These are phyloP conservation scores for Lampris incognitus DNA, from an alignment of 2,113 vertebrate genomes.

Conservation along the genomic window DNA sequence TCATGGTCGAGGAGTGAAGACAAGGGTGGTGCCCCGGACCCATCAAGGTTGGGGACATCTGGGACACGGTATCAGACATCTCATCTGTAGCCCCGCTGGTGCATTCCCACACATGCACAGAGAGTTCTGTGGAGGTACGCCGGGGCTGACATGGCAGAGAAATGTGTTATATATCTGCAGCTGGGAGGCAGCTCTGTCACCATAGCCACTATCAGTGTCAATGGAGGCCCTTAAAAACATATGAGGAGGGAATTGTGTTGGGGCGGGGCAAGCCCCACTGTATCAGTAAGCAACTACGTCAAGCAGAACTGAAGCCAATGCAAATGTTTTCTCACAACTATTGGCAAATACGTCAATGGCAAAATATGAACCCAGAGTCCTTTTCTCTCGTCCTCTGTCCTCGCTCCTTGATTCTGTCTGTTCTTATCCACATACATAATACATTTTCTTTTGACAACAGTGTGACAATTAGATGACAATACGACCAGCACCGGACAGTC, in stretches of 20 bases:
- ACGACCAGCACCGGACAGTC: too few relatives aligned
- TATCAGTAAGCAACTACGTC: neutral
- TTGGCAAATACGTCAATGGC: conserved; percentile 30
- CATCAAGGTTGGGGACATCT: conserved; percentile 51
- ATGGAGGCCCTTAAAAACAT: conserved; percentile 60
- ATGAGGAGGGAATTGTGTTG: conserved; percentile 27
- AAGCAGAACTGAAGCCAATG: conserved; percentile 32
- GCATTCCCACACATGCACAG: conserved; percentile 22
- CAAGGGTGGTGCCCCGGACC: conserved; percentile 14
- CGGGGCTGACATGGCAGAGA: conserved; percentile 45
- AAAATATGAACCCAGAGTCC: neutral
- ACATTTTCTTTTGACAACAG: too few relatives aligned
- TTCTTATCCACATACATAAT: conserved; percentile 12
- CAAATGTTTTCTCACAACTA: conserved; percentile 26
- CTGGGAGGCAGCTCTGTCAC: conserved; percentile 36
- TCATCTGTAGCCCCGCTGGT: conserved; percentile 68
- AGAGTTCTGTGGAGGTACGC: conserved; percentile 30
- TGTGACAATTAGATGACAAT: too few relatives aligned
- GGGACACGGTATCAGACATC: conserved; percentile 53
- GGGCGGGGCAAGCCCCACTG: neutral
- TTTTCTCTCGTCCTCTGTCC: too few relatives aligned
- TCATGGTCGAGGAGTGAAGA: conserved; percentile 29
- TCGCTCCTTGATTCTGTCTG: neutral
- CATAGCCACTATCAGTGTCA: conserved; percentile 48
- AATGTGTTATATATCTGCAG: conserved; percentile 33